Percentiles rank a stretch among this genome's conserved stretches.
phyloP scores from a whole-genome alignment of 35 echinoderm and acorn worm species.

The Acanthaster planci region DNA sequence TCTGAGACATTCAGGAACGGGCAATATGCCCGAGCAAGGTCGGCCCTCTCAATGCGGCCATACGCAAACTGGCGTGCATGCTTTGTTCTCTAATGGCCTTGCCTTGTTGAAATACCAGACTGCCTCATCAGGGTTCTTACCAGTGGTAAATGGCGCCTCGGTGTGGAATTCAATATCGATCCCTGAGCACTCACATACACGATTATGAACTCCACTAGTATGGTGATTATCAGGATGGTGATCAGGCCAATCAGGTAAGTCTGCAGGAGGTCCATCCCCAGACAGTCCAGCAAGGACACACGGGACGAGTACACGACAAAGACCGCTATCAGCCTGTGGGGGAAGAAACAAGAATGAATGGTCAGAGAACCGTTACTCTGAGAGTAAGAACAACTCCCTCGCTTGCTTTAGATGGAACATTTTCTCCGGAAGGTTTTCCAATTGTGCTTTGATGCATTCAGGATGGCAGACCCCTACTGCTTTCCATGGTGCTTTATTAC shows the following conservation, averaged over 20 bases:
- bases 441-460: too few relatives aligned
- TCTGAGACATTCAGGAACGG: too few relatives aligned
- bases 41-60: too few relatives aligned
- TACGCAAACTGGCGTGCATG: too few relatives aligned
- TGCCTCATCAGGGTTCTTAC: too few relatives aligned
- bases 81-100: too few relatives aligned
- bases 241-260: constrained; percentile 76
- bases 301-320: constrained; percentile 66
- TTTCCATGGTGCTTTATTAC: too few relatives aligned
- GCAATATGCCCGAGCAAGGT: too few relatives aligned
- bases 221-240: constrained; percentile 60
- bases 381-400: not conserved
- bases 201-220: constrained; percentile 72
- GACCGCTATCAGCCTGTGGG: constrained; percentile 64
- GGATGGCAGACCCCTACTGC: too few relatives aligned
- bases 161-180: constrained; percentile 51
- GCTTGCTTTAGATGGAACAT: not conserved
- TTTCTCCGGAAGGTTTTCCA: not conserved
- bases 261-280: constrained; percentile 63
- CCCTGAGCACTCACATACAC: constrained; percentile 70
- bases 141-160: constrained; percentile 40
- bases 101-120: too few relatives aligned
- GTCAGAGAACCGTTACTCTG: not conserved
- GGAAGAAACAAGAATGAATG: constrained; percentile 6
- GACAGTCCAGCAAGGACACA: constrained; percentile 51